phyloP scores from a whole-genome alignment of 1,140 invertebrate genomes.

The Lasioglossum albipes region DNA sequence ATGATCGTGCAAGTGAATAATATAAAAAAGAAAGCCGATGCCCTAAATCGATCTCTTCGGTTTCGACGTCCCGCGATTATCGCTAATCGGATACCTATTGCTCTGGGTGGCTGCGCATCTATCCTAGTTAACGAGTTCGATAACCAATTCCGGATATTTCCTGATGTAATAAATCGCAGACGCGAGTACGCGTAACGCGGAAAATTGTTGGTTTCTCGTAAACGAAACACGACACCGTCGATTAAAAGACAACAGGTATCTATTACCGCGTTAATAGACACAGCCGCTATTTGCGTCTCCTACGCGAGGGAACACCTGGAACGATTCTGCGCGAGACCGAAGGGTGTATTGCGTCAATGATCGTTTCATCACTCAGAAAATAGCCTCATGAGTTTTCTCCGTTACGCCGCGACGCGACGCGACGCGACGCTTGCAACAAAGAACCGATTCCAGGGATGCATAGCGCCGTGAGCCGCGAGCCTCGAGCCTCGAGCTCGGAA shows the following conservation, averaged over 20 bases:
- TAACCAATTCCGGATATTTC: not conserved
- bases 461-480: not conserved
- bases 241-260: slow-evolving; percentile 28
- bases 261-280: slow-evolving; percentile 46
- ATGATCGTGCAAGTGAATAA: not conserved
- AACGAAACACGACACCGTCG: not conserved
- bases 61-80: not conserved
- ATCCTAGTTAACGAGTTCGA: not conserved
- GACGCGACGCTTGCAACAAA: slow-evolving; percentile 49
- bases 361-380: slow-evolving; percentile 56
- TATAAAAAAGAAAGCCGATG: not conserved
- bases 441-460: slow-evolving; percentile 51
- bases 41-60: not conserved
- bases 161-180: slow-evolving; percentile 8
- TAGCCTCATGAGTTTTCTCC: slow-evolving; percentile 22
- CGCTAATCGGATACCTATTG: not conserved
- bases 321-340: slow-evolving; percentile 50
- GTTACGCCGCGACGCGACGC: not conserved
- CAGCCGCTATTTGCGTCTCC: slow-evolving; percentile 46
- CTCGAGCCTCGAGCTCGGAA: slow-evolving; percentile 22
- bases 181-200: not conserved
- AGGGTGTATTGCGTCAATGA: slow-evolving; percentile 61
- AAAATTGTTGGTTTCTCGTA: not conserved
- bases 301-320: slow-evolving; percentile 54
- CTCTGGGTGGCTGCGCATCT: not conserved